Percentiles rank a stretch among this genome's conserved stretches.
phyloP scores from a whole-genome alignment of 2,888 invertebrate species.

The Aphrophora alni region DNA sequence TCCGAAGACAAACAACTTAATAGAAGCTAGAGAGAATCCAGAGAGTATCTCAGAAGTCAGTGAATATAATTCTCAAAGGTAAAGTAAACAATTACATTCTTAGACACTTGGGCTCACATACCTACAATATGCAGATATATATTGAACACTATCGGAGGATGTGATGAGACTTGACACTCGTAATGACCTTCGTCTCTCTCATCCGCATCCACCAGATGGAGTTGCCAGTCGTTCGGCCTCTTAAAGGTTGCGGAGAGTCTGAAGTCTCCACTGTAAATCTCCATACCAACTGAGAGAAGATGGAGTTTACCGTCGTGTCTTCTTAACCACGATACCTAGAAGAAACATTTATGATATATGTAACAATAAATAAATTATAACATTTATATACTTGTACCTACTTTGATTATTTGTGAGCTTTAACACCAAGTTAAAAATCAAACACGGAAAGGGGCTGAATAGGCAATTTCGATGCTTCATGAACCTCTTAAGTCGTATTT shows the following conservation, averaged over 20 bases:
- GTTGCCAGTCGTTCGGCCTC: slow-evolving; percentile 78
- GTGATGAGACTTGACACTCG: slow-evolving; percentile 80
- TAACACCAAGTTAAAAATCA: too few relatives aligned
- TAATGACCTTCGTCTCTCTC: slow-evolving; percentile 78
- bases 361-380: too few relatives aligned
- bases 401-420: too few relatives aligned
- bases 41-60: too few relatives aligned
- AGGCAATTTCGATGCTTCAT: too few relatives aligned
- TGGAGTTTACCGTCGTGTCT: slow-evolving; percentile 70
- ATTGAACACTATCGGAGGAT: slow-evolving; percentile 74
- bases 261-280: slow-evolving; percentile 60
- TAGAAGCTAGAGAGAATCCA: too few relatives aligned
- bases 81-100: too few relatives aligned
- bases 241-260: slow-evolving; percentile 65
- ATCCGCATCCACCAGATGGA: slow-evolving; percentile 74
- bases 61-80: too few relatives aligned
- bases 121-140: slow-evolving; percentile 75
- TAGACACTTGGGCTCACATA: slow-evolving; percentile 60
- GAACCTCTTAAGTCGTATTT: too few relatives aligned
- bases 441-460: too few relatives aligned
- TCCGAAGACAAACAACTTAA: too few relatives aligned
- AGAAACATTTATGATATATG: not conserved
- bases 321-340: slow-evolving; percentile 72
- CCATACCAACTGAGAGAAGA: slow-evolving; percentile 71
- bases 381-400: too few relatives aligned